Evolutionary conservation across 2,888 invertebrate species (phyloP).

Genomic region (Biston betularia): DNA sequence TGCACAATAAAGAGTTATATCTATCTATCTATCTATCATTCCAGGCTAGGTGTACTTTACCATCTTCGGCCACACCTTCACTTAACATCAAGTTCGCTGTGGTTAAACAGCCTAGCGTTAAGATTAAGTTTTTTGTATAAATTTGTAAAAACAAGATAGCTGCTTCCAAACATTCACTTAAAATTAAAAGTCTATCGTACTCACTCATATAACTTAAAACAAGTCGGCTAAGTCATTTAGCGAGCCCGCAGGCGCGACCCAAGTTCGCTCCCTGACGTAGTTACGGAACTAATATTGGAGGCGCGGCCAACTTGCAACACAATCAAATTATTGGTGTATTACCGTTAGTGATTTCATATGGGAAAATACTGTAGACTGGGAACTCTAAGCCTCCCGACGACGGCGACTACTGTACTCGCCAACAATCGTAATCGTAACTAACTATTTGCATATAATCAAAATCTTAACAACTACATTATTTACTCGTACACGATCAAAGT

Average conservation of each 20-base stretch:
- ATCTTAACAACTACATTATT: neutral
- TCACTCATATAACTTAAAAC: neutral
- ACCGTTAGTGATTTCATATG: conserved; percentile 23
- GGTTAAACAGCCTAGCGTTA: too few relatives aligned
- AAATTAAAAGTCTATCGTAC: neutral
- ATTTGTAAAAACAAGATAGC: too few relatives aligned
- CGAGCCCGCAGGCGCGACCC: conserved; percentile 4
- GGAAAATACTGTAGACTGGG: neutral
- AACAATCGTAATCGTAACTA: too few relatives aligned
- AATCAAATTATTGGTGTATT: conserved; percentile 31
- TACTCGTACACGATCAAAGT: neutral
- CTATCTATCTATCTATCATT: too few relatives aligned
- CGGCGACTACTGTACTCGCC: too few relatives aligned
- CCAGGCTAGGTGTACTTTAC: too few relatives aligned
- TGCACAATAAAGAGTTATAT: too few relatives aligned
- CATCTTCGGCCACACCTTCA: too few relatives aligned
- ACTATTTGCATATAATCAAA: too few relatives aligned
- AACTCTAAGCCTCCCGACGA: neutral
- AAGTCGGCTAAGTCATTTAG: conserved; percentile 16
- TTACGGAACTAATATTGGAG: conserved; percentile 29
- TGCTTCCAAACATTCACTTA: neutral
- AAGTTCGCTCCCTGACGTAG: conserved; percentile 20
- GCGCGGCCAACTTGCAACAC: conserved; percentile 17
- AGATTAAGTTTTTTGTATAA: too few relatives aligned
- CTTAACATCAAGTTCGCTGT: too few relatives aligned